A percentile compares a stretch with the other conserved stretches of the same genome.
phyloP scores from a whole-genome alignment of 2,113 vertebrate species.

The Oriolus oriolus region DNA sequence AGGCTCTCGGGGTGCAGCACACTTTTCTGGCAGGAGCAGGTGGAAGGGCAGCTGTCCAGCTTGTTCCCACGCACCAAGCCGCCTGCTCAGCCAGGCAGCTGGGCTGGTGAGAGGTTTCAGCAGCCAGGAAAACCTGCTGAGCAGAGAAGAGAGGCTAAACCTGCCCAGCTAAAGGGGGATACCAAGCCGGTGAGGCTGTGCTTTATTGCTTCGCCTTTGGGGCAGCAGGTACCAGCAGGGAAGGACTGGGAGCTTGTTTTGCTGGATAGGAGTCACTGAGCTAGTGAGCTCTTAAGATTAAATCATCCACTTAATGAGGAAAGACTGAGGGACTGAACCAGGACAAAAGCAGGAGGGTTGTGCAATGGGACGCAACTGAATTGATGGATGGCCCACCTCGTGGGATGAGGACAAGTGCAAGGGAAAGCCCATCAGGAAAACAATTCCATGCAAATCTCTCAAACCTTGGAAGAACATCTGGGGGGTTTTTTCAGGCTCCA shows the following conservation, averaged over 20 bases:
- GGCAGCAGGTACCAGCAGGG: neutral
- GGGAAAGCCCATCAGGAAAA: neutral
- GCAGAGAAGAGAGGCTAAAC: neutral
- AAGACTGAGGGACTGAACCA: neutral
- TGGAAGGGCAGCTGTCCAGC: neutral
- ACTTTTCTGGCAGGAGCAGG: neutral
- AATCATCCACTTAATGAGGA: neutral
- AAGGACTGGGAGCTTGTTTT: neutral
- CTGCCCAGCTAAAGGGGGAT: neutral
- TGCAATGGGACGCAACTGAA: fast-evolving
- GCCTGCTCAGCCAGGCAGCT: neutral
- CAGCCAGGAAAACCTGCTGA: neutral
- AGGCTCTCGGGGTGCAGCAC: neutral
- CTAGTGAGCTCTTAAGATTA: neutral
- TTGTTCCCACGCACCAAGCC: fast-evolving
- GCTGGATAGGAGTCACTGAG: neutral
- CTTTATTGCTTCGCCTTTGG: neutral
- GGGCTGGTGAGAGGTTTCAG: neutral
- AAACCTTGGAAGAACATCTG: neutral
- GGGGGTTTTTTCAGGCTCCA: neutral
- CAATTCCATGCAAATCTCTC: neutral
- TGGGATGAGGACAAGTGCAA: neutral
- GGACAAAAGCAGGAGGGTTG: neutral
- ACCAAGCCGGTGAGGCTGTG: fast-evolving
- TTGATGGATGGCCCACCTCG: fast-evolving